phyloP scores from a whole-genome alignment of 2,113 vertebrate species.

The Cricetomys ansorgei region DNA sequence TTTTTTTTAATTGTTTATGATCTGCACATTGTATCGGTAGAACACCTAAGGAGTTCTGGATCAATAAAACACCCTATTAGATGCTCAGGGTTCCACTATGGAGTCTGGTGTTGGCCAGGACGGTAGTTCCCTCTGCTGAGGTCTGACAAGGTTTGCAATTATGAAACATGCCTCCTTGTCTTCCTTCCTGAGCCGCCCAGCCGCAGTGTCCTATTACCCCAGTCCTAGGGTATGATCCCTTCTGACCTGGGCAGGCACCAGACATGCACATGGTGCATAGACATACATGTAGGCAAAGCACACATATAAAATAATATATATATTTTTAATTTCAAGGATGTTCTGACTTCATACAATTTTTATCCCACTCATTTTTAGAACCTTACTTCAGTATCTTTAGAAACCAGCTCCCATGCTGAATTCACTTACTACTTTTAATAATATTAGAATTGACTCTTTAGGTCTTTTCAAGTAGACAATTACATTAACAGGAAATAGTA shows the following conservation, averaged over 20 bases:
- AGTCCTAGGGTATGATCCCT: not conserved
- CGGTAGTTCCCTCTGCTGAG: too few species aligned
- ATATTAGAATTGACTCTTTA: constrained; percentile 48
- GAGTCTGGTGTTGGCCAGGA: too few species aligned
- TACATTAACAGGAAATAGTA: constrained; percentile 42
- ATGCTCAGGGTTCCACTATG: too few species aligned
- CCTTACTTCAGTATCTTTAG: not conserved
- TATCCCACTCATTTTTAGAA: not conserved
- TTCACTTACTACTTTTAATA: constrained; percentile 61
- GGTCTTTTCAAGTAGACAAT: constrained; percentile 28
- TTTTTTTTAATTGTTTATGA: too few species aligned
- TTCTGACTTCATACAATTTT: constrained; percentile 5
- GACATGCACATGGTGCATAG: not conserved
- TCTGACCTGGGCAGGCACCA: not conserved
- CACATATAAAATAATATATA: not conserved
- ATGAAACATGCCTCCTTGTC: too few species aligned
- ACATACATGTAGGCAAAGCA: not conserved
- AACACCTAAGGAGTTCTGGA: too few species aligned
- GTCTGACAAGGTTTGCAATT: too few species aligned
- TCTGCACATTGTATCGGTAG: too few species aligned
- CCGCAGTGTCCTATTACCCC: too few species aligned
- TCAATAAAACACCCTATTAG: too few species aligned
- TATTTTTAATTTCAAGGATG: not conserved
- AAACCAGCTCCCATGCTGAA: constrained; percentile 8
- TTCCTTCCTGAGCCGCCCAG: too few species aligned